Conservation (phyloP, 1,140 invertebrate genomes). For the Atta cephalotes region DNA sequence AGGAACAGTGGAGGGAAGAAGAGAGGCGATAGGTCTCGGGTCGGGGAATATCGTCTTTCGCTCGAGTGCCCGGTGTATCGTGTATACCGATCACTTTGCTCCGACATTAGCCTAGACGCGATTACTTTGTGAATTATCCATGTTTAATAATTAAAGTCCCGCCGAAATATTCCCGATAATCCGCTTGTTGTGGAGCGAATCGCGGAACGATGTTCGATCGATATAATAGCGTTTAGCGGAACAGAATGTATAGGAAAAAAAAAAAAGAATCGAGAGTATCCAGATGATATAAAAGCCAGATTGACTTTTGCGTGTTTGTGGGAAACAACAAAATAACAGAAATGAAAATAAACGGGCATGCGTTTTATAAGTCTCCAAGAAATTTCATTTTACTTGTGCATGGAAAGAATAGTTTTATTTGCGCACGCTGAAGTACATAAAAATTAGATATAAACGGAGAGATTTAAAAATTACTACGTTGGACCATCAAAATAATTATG, state of each 20-base stretch:
- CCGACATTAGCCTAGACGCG: constrained; percentile 32
- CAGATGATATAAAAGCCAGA: background rate
- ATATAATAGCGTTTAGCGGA: constrained; percentile 9
- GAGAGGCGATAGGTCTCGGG: constrained; percentile 42
- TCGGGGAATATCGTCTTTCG: constrained; percentile 41
- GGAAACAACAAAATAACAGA: background rate
- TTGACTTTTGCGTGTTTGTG: background rate
- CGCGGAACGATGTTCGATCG: background rate
- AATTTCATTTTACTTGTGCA: too few relatives aligned
- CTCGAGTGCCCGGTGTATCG: constrained; percentile 37
- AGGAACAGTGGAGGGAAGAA: background rate
- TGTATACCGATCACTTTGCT: constrained; percentile 30
- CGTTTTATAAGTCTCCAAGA: background rate
- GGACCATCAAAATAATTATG: too few relatives aligned
- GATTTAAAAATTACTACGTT: too few relatives aligned
- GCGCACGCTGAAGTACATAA: too few relatives aligned
- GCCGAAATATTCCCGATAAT: constrained; percentile 27
- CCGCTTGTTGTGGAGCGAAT: background rate
- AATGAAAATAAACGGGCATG: background rate
- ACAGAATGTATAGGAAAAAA: background rate
- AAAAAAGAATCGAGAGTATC: background rate
- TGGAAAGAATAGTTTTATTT: too few relatives aligned
- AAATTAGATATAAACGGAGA: too few relatives aligned
- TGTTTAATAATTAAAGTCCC: constrained; percentile 31
- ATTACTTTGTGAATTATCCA: constrained; percentile 10